Conservation (phyloP, 2,113 vertebrate genomes). For the Corythoichthys haematopterus region DNA sequence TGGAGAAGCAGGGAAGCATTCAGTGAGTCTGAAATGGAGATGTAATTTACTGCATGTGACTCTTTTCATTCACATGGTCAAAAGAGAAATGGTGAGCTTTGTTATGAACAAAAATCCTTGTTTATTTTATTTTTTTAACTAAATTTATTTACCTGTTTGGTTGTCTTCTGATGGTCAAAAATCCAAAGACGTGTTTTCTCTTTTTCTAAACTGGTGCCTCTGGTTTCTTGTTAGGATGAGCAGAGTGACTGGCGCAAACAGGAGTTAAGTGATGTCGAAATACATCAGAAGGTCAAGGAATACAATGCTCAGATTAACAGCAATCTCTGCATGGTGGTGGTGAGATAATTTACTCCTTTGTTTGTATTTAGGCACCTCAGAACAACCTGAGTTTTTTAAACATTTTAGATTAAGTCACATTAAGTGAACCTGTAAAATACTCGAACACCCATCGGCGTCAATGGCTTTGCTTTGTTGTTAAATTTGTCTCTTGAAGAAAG, state of each 20-base stretch:
- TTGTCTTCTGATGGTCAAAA: not conserved
- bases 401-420: too few relatives aligned
- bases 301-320: constrained; percentile 93
- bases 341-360: constrained; percentile 46
- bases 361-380: not conserved
- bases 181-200: not conserved
- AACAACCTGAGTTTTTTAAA: too few relatives aligned
- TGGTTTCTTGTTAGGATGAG: constrained; percentile 77
- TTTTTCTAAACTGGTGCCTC: constrained; percentile 3
- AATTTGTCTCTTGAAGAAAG: not conserved
- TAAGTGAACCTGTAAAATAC: too few relatives aligned
- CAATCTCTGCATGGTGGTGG: constrained; percentile 92
- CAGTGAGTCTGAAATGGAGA: constrained; percentile 79
- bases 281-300: constrained; percentile 86
- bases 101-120: not conserved
- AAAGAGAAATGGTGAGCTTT: constrained; percentile 58
- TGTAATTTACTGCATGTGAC: constrained; percentile 79
- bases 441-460: too few relatives aligned
- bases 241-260: constrained; percentile 76
- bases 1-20: constrained; percentile 76
- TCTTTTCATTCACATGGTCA: constrained; percentile 74
- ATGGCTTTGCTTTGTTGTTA: too few relatives aligned
- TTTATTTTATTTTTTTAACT: not conserved
- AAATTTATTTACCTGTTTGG: not conserved
- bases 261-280: constrained; percentile 77